Base-by-base conservation (phyloP, 2,113 vertebrate genomes). In the Eurystomus gularis region DNA sequence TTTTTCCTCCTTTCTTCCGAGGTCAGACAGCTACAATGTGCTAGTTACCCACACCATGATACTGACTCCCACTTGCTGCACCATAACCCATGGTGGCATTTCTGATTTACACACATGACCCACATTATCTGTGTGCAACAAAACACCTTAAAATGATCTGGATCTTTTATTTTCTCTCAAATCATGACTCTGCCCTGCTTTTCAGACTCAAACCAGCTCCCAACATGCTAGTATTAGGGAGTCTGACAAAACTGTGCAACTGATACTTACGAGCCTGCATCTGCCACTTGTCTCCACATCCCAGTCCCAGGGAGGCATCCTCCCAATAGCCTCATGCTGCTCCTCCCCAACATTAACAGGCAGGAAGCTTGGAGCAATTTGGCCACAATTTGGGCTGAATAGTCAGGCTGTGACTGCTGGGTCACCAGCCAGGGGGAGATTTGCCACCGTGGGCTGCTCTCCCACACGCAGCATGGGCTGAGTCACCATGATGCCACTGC, bases 1-100 rank as follows among this genome's bases (percentile, higher is more conserved):
- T 0, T 52, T 64, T 35, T 10, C 13, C 37, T 80, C 66, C 55
- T 42, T 24, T 23, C 6, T 25, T 49, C 69, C 0, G 0, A 46
- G 82, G 10, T 42, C 66, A n/a, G 29, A 2, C 0, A 0, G 62
- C 39, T 60, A 9, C 14, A 17, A 0, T 1, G 37, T 26, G 49
- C 65, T 29, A 25, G 3, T 44, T 19, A 7, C 51, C 71, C 26
- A 3, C 48, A 3, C 1, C 0, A 31, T 37, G 69, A 23, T 29
- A 0, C 40, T 10, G 49, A 10, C 35, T 49, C 72, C 33, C 61
- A 10, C 58, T 7, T 19, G 35, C 88, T 42, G 39, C 55, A 13
- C 37, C 18, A 9, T 10, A 68, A 48, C 35, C 62, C 40, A 0
- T 0, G 14, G 13, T 4, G 26, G 15, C 16, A 9, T 7, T 54